Base-by-base conservation (phyloP, 2,113 vertebrate genomes). In the Rana temporaria region DNA sequence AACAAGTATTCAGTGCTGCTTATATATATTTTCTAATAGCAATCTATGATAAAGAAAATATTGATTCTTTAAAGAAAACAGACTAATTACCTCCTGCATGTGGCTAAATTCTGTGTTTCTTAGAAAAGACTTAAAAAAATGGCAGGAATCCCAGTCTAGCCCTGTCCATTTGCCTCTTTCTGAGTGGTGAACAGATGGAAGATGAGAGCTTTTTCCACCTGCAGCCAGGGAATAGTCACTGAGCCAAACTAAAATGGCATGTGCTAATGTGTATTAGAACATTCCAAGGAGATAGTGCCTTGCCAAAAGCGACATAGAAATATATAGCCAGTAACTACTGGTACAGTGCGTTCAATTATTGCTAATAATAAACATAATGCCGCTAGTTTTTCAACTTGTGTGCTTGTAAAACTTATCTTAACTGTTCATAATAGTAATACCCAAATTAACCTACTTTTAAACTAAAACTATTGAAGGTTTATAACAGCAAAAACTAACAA, bases 231-330 rank as follows among this genome's bases (percentile, higher is more conserved):
- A 57, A 79, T 60, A 79, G 55, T 70, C 19, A 9, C 56, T 4
- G 53, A 70, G 78, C 78, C 78, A 79, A 69, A 22, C 32, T 60
- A 69, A 79, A 59, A 59, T 79, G 65, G 65, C 78, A 79, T 79
- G 19, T 79, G 78, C 66, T 79, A 69, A 79, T 79, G 7, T 69
- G 55, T 59, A 60, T 26, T 42, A 79, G 19, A 79, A 60, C 78
- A 79, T 79, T 69, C 78, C 78, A 79, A 79, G 66, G 66, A 79
- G 66, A 60, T 24, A 26, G 53, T 42, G 55, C 66, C 24, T 60
- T 79, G 65, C 78, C 66, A 69, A 64, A 38, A 52, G 60, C 22
- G 78, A 69, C 71, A 60, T 22, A 60, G 18, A 6, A 48, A 75
- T 75, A 12, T 62, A n/a, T 20, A 42, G 57, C 20, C 57, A 60